Evolutionary conservation across 2,797 vertebrate genomes (phyloP).

Genomic region (Mormyrus proboscirostris): DNA sequence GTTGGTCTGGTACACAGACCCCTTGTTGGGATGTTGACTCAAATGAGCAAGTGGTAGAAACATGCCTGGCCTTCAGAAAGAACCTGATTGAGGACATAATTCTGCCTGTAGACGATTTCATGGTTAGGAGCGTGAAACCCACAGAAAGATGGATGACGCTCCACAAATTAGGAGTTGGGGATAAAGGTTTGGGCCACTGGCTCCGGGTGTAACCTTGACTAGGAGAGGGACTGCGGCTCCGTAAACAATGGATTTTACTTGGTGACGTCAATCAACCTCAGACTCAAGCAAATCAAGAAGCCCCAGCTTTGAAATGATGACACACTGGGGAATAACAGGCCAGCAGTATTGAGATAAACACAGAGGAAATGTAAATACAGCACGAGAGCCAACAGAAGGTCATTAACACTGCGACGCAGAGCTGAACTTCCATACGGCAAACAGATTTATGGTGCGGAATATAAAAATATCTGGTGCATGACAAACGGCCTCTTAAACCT

Average conservation of each 20-base stretch:
- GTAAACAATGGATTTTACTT: constrained; percentile 44
- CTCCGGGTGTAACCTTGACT: constrained; percentile 31
- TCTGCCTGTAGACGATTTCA: constrained; percentile 62
- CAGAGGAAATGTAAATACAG: background rate
- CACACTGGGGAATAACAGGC: background rate
- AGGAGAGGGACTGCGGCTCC: constrained; percentile 22
- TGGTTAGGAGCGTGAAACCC: constrained; percentile 58
- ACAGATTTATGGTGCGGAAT: constrained; percentile 14
- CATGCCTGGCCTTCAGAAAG: constrained; percentile 47
- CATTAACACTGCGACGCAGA: background rate
- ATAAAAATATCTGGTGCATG: constrained; percentile 23
- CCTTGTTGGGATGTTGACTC: constrained; percentile 4
- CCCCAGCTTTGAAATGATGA: background rate
- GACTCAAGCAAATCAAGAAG: constrained; percentile 41
- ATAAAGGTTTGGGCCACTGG: background rate
- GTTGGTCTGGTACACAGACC: background rate
- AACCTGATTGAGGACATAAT: constrained; percentile 65
- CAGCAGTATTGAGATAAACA: background rate
- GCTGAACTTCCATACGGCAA: background rate
- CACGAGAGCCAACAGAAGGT: background rate
- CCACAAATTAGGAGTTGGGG: constrained; percentile 29
- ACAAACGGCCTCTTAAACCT: background rate
- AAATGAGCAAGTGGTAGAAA: constrained; percentile 32
- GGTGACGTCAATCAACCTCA: constrained; percentile 42
- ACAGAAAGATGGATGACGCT: constrained; percentile 47